phyloP scores from a whole-genome alignment of 2,113 vertebrate species.

The Vidua chalybeata region DNA sequence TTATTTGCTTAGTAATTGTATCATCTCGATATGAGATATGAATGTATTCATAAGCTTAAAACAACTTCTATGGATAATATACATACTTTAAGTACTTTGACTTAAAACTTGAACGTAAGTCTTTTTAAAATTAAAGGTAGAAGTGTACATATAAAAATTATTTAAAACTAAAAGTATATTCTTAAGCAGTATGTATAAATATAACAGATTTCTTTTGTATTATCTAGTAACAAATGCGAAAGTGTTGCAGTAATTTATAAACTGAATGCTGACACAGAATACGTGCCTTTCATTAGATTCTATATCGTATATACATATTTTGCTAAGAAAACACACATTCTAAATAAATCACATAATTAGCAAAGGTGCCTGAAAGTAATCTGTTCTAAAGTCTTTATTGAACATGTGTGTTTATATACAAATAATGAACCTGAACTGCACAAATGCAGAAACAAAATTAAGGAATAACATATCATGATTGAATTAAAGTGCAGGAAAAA shows the following conservation, averaged over 20 bases:
- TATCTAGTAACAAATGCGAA: slow-evolving; percentile 87
- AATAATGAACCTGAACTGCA: slow-evolving; percentile 62
- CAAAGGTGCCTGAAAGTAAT: slow-evolving; percentile 49
- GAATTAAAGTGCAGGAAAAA: slow-evolving; percentile 78
- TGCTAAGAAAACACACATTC: slow-evolving; percentile 70
- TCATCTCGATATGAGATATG: slow-evolving; percentile 78
- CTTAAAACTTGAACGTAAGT: slow-evolving; percentile 76
- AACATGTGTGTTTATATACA: slow-evolving; percentile 69
- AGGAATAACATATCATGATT: slow-evolving; percentile 65
- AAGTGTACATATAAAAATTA: slow-evolving; percentile 81
- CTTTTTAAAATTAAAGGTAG: slow-evolving; percentile 81
- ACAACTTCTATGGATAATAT: slow-evolving; percentile 83
- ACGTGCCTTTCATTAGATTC: slow-evolving; percentile 43
- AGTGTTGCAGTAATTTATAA: slow-evolving; percentile 79
- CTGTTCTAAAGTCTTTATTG: slow-evolving; percentile 53
- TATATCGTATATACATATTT: slow-evolving; percentile 61
- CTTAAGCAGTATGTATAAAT: slow-evolving; percentile 87
- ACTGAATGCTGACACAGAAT: slow-evolving; percentile 57
- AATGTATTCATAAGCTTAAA: slow-evolving; percentile 76
- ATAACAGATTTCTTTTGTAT: slow-evolving; percentile 78
- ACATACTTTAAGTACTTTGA: slow-evolving; percentile 82
- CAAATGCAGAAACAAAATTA: slow-evolving; percentile 56
- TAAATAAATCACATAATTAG: slow-evolving; percentile 58
- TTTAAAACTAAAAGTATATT: slow-evolving; percentile 85
- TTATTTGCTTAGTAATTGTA: slow-evolving; percentile 70